Conservation (phyloP, 2,113 vertebrate species). For the Scolopax mira region DNA sequence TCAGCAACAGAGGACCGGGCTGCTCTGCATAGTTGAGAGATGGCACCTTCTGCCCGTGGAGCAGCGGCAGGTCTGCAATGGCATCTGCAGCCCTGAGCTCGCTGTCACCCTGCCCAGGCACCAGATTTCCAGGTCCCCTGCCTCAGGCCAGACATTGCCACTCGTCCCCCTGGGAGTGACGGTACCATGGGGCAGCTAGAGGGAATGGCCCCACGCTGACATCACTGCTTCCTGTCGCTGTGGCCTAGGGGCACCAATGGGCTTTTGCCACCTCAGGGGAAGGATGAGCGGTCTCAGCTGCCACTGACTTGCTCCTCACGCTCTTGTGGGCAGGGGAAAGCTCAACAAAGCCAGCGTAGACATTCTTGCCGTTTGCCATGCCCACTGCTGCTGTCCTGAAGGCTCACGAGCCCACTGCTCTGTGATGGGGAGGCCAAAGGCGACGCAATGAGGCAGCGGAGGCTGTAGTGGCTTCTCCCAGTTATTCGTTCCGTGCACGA, state of each 20-base stretch:
- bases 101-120: background rate
- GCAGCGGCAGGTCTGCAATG: accelerated
- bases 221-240: background rate
- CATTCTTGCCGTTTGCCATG: background rate
- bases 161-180: accelerated
- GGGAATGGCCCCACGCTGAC: background rate
- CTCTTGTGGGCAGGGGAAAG: background rate
- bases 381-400: background rate
- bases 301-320: background rate
- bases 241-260: background rate
- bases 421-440: accelerated
- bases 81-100: background rate
- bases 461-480: background rate
- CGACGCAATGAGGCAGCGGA: background rate
- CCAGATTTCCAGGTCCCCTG: background rate
- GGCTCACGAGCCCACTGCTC: accelerated
- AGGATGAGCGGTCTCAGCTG: background rate
- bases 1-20: accelerated
- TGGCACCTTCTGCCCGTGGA: background rate
- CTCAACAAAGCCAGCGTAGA: background rate
- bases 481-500: constrained; percentile 60
- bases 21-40: background rate
- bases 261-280: background rate
- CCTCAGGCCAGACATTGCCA: accelerated
- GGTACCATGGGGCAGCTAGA: background rate